Conservation (phyloP, 2,888 invertebrate genomes). For the Pyrocoelia pectoralis region DNA sequence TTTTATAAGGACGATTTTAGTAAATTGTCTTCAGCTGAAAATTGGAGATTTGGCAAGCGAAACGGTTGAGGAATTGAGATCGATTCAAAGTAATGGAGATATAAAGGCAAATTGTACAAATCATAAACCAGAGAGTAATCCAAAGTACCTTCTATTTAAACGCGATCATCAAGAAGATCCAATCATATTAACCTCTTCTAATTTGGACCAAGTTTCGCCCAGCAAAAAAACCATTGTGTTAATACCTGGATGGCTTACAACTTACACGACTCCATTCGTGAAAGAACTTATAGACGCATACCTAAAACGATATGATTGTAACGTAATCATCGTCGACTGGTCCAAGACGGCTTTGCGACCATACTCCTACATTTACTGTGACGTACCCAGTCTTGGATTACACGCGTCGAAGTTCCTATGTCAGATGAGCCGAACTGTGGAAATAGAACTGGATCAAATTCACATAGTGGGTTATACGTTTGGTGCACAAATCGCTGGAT, state of each 20-base stretch:
- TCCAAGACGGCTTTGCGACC: neutral
- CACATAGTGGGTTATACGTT: slow-evolving; percentile 24
- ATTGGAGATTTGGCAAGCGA: neutral
- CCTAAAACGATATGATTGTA: slow-evolving; percentile 18
- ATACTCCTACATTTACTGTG: slow-evolving; percentile 3
- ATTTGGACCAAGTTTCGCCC: neutral
- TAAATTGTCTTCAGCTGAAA: neutral
- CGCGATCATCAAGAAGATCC: neutral
- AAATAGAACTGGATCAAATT: neutral
- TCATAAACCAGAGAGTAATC: neutral
- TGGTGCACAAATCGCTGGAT: slow-evolving; percentile 25
- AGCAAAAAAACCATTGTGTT: slow-evolving; percentile 1
- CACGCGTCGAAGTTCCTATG: slow-evolving; percentile 13
- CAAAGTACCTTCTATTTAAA: slow-evolving; percentile 7
- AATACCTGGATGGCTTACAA: slow-evolving; percentile 19
- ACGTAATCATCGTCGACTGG: slow-evolving; percentile 22
- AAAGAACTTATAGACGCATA: slow-evolving; percentile 14
- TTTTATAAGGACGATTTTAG: neutral
- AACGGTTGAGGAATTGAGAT: neutral
- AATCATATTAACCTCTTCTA: neutral
- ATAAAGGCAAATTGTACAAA: neutral
- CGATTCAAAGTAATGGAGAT: slow-evolving; percentile 2
- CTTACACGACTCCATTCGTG: neutral
- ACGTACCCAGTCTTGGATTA: slow-evolving; percentile 3
- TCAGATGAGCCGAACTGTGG: neutral